Base-by-base conservation (phyloP, 1,140 invertebrate genomes). In the Prorops nasuta region DNA sequence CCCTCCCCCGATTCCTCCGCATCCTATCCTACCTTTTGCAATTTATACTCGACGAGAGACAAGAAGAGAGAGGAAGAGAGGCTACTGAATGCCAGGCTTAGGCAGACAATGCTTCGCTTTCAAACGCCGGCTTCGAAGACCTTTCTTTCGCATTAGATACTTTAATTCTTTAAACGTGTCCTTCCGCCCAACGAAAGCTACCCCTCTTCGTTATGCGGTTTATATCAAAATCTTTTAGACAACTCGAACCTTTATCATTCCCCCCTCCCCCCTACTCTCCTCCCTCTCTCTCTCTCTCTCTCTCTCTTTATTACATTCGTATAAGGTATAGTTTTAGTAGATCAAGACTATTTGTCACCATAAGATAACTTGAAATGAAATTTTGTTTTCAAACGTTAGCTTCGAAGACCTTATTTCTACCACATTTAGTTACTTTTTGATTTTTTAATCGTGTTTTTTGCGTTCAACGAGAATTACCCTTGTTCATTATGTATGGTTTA, bases 121-220 rank as follows among this genome's bases (percentile, higher is more conserved):
- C 68, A 73, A 74, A 75, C 69, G 63, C 50, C 48, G 58, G 63
- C 72, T 74, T 67, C 69, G 60, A 69, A 69, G 69, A 73, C 67
- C 68, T 74, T 71, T 74, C 72, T 74, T 77, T 74, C 60, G 68
- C 64, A 63, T 72, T 75, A 74, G 68, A 75, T 72, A 72, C 71
- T 74, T 77, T 77, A 74, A 76, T 75, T 76, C 72, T 75, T 73
- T 71, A 71, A 76, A 72, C 69, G 70, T 69, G 71, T 65, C 60
- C 58, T 63, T 51, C 58, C 44, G 44, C 55, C 45, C 32, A 17
- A 34, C 49, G 18, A 51, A 54, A 43, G 49, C 60, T 52, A 44
- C 46, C 34, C 58, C 46, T 34, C 39, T 4, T 18, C 52, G 19
- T 44, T 45, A 28, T 10, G 24, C 24, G 10, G 10, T 10, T n/a